Evolutionary conservation across 2,113 vertebrate species (phyloP), one percentile per base, ranked within the genome.

Genomic region (Atherinomorus stipes): DNA sequence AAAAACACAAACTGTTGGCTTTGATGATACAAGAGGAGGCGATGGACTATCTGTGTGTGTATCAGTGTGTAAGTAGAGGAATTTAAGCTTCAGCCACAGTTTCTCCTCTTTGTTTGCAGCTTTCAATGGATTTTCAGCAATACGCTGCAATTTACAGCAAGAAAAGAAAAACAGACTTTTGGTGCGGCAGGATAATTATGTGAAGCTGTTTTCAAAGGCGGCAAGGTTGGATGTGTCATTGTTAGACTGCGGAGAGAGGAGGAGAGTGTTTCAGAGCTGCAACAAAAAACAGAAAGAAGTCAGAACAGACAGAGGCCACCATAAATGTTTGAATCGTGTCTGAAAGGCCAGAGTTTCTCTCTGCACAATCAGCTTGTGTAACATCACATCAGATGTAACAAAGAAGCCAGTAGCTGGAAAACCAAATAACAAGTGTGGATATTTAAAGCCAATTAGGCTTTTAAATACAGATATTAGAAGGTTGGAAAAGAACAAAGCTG

Each of bases 121-220:
- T 49, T 72, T 89, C 85, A 85, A 82, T 70, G 65, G 75, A 54
- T 81, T 78, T 80, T 45, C 63, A 82, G 59, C 52, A 71, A 84
- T 88, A 82, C 64, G 7, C 73, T 2, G 64, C 64, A 82, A 86
- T 88, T 86, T 88, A 37, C 73, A 31, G 66, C 52, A 60, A 71
- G 58, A 68, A 63, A 71, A 64, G 74, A 79, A 59, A 77, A 81
- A 40, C 68, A 71, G 67, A 69, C 52, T 77, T 75, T 76, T 21
- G 53, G 50, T 80, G 64, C 42, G 12, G 54, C 38, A 44, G 78
- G 83, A 64, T 82, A 86, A 87, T 89, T 80, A 85, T 21, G 69
- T 56, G 54, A 68, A 47, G 74, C 70, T 80, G 84, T 77, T 77
- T 71, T 72, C 23, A 8, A 62, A 71, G 68, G 64, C 68, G 19